Conservation (phyloP, 2,888 invertebrate species). For the Drosophila cracens region DNA sequence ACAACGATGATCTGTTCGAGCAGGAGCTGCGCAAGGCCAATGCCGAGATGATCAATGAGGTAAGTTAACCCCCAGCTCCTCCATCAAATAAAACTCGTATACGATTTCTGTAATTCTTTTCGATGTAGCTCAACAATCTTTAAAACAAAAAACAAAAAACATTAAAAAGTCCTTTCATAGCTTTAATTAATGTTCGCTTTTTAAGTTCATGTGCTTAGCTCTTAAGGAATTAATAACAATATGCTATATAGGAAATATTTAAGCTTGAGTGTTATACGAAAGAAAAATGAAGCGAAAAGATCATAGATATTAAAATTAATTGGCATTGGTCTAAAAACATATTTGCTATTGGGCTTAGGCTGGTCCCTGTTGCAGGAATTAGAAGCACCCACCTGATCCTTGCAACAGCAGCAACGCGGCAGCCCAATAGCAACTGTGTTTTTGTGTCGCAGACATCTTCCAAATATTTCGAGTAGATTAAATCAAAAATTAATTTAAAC, state of each 20-base stretch:
- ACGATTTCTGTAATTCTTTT: slow-evolving; percentile 9
- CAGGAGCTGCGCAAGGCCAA: slow-evolving; percentile 83
- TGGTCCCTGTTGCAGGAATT: background rate
- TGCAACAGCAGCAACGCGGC: background rate
- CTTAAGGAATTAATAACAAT: slow-evolving; percentile 23
- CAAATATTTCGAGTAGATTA: background rate
- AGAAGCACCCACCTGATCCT: slow-evolving; percentile 51
- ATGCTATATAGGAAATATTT: background rate
- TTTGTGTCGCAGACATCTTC: slow-evolving; percentile 5
- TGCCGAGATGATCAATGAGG: slow-evolving; percentile 84
- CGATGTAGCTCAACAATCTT: slow-evolving; percentile 81
- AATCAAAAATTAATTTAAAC: background rate
- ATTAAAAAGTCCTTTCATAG: slow-evolving; percentile 66
- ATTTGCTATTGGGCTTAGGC: slow-evolving; percentile 6
- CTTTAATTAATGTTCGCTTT: slow-evolving; percentile 73
- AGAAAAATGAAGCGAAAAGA: background rate
- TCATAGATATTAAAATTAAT: background rate
- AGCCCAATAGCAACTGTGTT: slow-evolving; percentile 8
- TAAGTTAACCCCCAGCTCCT: slow-evolving; percentile 55
- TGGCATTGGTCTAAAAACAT: slow-evolving; percentile 22
- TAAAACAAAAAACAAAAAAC: slow-evolving; percentile 59
- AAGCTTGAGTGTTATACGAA: slow-evolving; percentile 4
- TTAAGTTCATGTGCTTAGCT: slow-evolving; percentile 52
- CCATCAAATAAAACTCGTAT: background rate
- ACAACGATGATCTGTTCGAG: slow-evolving; percentile 76